Percentiles rank a stretch among this genome's conserved stretches.
phyloP scores from a whole-genome alignment of 35 echinoderm and acorn worm species.

The Ophiothrix spiculata region DNA sequence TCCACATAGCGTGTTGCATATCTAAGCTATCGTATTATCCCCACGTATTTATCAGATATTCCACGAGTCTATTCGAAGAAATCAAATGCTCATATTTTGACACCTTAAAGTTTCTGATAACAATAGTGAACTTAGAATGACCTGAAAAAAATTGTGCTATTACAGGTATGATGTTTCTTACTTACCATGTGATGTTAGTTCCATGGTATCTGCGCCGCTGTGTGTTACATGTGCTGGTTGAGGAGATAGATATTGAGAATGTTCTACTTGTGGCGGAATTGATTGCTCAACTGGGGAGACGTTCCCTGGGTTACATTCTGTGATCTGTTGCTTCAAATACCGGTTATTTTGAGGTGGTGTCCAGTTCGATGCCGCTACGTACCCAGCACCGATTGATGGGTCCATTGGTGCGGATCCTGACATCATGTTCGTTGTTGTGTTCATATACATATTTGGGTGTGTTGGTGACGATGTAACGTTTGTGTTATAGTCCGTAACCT shows the following conservation, averaged over 20 bases:
- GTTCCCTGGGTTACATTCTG: constrained; percentile 44
- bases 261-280: constrained; percentile 1
- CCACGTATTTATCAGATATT: no score
- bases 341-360: constrained; percentile 34
- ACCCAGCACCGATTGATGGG: constrained; percentile 4
- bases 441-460: constrained; percentile 45
- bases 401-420: background rate
- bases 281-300: constrained; percentile 29
- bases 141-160: background rate
- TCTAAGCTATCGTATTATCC: no score
- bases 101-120: constrained; percentile 5
- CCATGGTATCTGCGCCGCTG: background rate
- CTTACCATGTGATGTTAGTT: constrained; percentile 4
- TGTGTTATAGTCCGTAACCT: constrained; percentile 14
- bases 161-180: background rate
- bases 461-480: background rate
- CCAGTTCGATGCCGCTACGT: constrained; percentile 9
- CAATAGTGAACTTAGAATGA: background rate
- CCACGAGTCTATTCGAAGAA: background rate
- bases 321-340: constrained; percentile 72
- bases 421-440: constrained; percentile 16
- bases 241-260: constrained; percentile 14
- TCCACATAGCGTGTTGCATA: no score
- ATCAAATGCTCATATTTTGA: constrained; percentile 10
- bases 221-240: background rate